Conservation (phyloP, 2,888 invertebrate genomes). For the Salticus scenicus region DNA sequence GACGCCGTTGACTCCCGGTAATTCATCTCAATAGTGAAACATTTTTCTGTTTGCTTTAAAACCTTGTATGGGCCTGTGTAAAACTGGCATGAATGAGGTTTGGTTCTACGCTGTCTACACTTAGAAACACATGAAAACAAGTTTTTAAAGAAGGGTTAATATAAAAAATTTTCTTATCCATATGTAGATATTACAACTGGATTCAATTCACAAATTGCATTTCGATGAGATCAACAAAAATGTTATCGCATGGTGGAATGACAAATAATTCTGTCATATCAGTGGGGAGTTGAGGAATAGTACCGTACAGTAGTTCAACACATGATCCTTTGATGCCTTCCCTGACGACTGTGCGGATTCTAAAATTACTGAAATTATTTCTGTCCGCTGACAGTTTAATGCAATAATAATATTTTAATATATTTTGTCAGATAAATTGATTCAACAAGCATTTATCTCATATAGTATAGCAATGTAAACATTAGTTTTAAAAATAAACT, state of each 20-base stretch:
- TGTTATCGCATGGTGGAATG: background rate
- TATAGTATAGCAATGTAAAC: no score
- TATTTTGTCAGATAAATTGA: no score
- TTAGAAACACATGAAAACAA: background rate
- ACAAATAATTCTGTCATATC: slow-evolving; percentile 8
- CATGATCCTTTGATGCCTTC: background rate
- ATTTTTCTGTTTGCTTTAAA: no score
- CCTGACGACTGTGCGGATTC: slow-evolving; percentile 18
- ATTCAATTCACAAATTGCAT: slow-evolving; percentile 16
- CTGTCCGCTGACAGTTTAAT: background rate
- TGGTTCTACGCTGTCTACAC: background rate
- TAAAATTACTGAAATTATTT: slow-evolving; percentile 1
- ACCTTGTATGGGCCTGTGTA: no score
- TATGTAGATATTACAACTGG: background rate
- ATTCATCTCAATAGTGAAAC: no score
- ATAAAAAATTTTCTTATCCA: background rate
- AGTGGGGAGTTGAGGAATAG: background rate
- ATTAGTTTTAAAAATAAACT: no score
- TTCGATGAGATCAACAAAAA: background rate
- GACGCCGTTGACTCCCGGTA: no score
- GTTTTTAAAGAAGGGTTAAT: background rate
- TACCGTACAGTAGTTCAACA: slow-evolving; percentile 28
- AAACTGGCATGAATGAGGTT: background rate
- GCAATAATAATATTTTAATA: no score
- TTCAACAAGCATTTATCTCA: no score